Conservation (phyloP, 2,113 vertebrate genomes). For the Oncorhynchus kisutch region DNA sequence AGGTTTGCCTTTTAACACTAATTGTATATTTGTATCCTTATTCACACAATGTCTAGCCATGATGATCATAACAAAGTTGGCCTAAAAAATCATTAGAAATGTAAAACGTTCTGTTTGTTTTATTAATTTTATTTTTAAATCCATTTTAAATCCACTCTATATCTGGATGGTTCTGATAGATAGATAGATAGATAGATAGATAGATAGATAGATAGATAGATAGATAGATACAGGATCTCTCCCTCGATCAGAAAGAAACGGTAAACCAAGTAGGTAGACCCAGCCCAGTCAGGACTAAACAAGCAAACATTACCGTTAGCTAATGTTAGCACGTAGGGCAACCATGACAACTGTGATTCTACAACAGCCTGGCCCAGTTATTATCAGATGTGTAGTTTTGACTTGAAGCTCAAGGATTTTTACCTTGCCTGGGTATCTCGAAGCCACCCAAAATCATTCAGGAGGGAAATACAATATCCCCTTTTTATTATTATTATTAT, state of each 20-base stretch:
- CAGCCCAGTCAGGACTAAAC: not conserved
- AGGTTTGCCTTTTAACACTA: constrained; percentile 98
- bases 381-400: not conserved
- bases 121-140: constrained; percentile 81
- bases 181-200: constrained; percentile 39
- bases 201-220: constrained; percentile 49
- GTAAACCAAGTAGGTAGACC: not conserved
- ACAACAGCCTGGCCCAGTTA: not conserved
- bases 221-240: constrained; percentile 20
- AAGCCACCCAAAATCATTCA: not conserved
- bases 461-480: not conserved
- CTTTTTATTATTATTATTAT: not conserved
- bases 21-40: constrained; percentile 91
- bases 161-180: constrained; percentile 67
- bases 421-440: not conserved
- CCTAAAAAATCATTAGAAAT: constrained; percentile 78
- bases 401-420: not conserved
- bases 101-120: constrained; percentile 58
- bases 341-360: not conserved
- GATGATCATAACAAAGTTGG: constrained; percentile 89
- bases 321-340: not conserved
- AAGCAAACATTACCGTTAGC: not conserved
- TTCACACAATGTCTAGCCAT: constrained; percentile 88
- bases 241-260: constrained; percentile 10
- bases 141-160: constrained; percentile 86